Base-by-base conservation (phyloP, 1,140 invertebrate species). In the Sipha flava region DNA sequence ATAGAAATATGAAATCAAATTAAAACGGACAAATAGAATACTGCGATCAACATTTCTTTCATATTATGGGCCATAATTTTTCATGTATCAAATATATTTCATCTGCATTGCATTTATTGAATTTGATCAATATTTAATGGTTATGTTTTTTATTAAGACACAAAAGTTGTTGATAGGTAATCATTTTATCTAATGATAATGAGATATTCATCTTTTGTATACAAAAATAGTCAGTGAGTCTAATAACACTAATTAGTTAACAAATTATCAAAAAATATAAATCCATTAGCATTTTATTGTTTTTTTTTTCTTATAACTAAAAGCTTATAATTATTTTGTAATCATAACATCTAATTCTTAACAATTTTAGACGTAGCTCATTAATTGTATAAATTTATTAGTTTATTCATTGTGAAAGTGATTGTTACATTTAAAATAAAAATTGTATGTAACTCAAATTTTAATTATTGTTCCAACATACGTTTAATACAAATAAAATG, bases 381-480 rank as follows among this genome's bases (percentile, higher is more conserved):
- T 70, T 47, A 18, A 70, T 70, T 70, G 40, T 70, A 31, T 47
- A 70, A 70, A 23, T 70, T 47, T 45, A 47, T 70, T 70, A 70
- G 40, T 47, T 10, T 31, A 70, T 70, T 70, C 14, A 29, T 70
- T 70, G 16, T 70, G 47, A 7, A 70, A 70, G 40, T 70, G 7
- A 70, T 29, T 26, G 16, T 70, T 47, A 47, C 40, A 16, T 64
- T 21, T 16, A 16, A n/a, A 70, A 29, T 18, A 70, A 18, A 70
- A 70, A 43, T 40, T 70, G 16, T 43, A 68, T 45, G 64, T 70
- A 70, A 70, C 37, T 66, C 23, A 47, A 70, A 47, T 70, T 59
- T 31, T 47, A 45, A 47, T 37, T 70, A 70, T 70, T 47, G 66
- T 70, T 70, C 66, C 43, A 70, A 70, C 40, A 45, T 70, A 70